These are phyloP conservation scores for Syngnathus acus DNA, from an alignment of 2,797 vertebrate species.

Conservation along the genomic window DNA sequence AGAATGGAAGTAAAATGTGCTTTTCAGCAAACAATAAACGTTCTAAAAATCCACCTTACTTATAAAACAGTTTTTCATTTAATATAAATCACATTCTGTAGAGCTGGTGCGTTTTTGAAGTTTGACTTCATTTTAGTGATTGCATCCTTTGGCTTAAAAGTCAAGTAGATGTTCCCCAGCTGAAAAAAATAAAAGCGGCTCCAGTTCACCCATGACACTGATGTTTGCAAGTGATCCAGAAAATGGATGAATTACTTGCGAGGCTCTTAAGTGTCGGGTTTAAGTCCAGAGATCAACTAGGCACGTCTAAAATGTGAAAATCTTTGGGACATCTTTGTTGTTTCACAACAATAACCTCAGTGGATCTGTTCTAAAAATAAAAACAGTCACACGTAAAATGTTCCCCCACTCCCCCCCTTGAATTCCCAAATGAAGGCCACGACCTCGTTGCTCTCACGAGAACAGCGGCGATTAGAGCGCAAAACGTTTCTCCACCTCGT, in stretches of 20 bases:
- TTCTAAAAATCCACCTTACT: background rate
- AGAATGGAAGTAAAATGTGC: too few relatives aligned
- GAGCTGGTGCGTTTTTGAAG: background rate
- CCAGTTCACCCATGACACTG: too few relatives aligned
- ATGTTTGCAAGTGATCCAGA: background rate
- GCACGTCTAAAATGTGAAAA: too few relatives aligned
- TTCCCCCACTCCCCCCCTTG: background rate
- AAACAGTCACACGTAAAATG: too few relatives aligned
- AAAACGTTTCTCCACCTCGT: constrained; percentile 79
- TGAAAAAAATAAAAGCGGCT: too few relatives aligned
- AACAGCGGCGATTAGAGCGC: constrained; percentile 49
- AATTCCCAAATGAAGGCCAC: background rate
- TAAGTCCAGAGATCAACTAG: background rate
- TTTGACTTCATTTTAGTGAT: background rate
- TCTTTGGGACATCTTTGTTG: too few relatives aligned
- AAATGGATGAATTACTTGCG: background rate
- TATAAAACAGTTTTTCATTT: background rate
- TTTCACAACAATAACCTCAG: too few relatives aligned
- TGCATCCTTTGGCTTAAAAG: background rate
- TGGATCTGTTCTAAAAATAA: too few relatives aligned
- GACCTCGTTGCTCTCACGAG: too few relatives aligned
- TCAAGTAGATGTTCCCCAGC: background rate
- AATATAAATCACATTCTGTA: background rate
- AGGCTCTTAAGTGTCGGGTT: background rate
- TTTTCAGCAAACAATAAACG: background rate